Evolutionary conservation across 2,888 invertebrate genomes (phyloP), one percentile per base, ranked within the genome.

Genomic region (Perizoma flavofasciatum): DNA sequence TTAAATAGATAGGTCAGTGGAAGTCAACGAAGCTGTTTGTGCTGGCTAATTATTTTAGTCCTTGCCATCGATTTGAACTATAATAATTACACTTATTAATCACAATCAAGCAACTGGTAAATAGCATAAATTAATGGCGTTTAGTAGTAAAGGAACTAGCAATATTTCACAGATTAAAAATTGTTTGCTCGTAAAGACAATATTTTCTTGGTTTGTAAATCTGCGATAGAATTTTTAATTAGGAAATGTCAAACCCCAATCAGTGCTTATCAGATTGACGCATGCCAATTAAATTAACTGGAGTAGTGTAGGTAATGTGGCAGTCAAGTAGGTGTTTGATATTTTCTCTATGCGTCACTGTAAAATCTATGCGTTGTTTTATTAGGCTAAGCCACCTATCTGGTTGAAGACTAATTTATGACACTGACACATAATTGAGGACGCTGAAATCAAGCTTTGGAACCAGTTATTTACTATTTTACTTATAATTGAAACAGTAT

Each of bases 381-480:
- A 70, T 64, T 64, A 53, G 56, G 57, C 49, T 63, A 55, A 57
- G 37, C 46, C 49, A 37, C 56, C 43, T 39, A 43, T 63, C 74
- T 61, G 61, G 73, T 74, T 67, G 65, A 62, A 72, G 73, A 75
- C 66, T 75, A 72, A 75, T 66, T 33, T 47, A 53, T n/a, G 55
- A 66, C 61, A 72, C 69, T 71, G 67, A 72, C 58, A 64, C 67
- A 50, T 47, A 61, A 77, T 76, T 69, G 69, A 68, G 73, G 63
- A 66, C 76, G 67, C 64, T 68, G 68, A 74, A 72, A 68, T 72
- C 74, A 54, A 69, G 74, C 72, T 70, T 60, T 50, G 44, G 49
- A 65, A 65, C 74, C 52, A 65, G 74, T 71, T 70, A 46, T 61
- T 64, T 47, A 48, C 48, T 71, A 62, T 65, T 68, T 66, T 60